These are phyloP conservation scores for Huso huso DNA, from an alignment of 2,797 vertebrate species.

Conservation along the genomic window DNA sequence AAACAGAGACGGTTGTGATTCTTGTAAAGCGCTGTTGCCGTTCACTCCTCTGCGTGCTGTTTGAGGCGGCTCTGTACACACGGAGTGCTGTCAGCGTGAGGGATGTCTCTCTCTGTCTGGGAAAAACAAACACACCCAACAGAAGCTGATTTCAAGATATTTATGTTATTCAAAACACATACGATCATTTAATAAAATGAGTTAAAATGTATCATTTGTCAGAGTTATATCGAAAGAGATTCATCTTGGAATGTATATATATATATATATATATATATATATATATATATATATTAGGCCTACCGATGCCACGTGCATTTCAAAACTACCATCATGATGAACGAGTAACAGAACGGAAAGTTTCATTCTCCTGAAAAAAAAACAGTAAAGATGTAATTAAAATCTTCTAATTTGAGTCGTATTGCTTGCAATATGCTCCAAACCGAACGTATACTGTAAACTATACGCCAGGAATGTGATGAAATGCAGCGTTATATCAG, in stretches of 20 bases:
- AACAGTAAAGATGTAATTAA: background rate
- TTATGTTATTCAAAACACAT: conserved; percentile 1
- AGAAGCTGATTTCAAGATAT: conserved; percentile 1
- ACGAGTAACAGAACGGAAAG: background rate
- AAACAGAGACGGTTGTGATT: too few species aligned
- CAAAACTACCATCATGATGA: background rate
- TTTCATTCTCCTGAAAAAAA: too few species aligned
- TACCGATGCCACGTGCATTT: background rate
- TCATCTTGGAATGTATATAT: background rate
- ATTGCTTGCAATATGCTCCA: too few species aligned
- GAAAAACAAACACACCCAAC: background rate
- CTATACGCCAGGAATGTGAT: too few species aligned
- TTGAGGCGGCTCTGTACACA: background rate
- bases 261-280: background rate
- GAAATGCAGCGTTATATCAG: too few species aligned
- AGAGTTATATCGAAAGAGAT: background rate
- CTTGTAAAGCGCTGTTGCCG: too few species aligned
- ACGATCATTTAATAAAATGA: conserved; percentile 2
- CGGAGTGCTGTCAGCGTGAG: background rate
- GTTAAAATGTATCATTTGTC: background rate
- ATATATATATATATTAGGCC: background rate
- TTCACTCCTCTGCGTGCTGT: too few species aligned
- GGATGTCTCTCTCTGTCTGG: background rate
- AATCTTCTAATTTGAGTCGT: too few species aligned
- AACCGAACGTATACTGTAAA: too few species aligned